Conservation (phyloP, 2,113 vertebrate species). For the Upupa epops region DNA sequence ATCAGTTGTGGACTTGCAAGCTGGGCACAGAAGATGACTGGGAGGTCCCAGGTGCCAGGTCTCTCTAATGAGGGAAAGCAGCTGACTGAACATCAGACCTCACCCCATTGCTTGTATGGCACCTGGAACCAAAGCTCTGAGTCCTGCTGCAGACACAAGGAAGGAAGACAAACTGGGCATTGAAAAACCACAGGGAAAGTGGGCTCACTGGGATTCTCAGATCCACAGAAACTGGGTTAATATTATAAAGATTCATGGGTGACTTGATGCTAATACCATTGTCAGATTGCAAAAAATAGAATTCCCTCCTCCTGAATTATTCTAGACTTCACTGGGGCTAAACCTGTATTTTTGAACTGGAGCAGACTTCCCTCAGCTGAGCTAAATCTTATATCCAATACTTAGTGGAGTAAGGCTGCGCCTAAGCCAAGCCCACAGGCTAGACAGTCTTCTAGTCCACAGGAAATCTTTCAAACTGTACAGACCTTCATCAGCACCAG, state of each 20-base stretch:
- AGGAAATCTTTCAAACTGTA: conserved; percentile 33
- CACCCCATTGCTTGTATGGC: neutral
- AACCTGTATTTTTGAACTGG: neutral
- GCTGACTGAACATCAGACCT: neutral
- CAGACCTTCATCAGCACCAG: neutral
- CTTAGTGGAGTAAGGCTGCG: neutral
- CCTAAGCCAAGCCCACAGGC: conserved; percentile 57
- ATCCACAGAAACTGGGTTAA: neutral
- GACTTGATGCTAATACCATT: neutral
- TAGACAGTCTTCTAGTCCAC: conserved; percentile 27
- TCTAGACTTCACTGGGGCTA: neutral
- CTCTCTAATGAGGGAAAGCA: neutral
- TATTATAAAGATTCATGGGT: neutral
- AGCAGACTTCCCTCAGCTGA: neutral
- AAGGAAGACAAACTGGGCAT: rapidly evolving
- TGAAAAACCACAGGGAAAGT: neutral
- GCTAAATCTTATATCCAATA: neutral
- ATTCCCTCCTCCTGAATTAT: neutral
- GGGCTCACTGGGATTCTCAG: neutral
- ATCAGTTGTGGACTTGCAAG: neutral
- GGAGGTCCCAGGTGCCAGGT: neutral
- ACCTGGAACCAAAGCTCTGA: neutral
- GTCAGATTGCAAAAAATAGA: neutral
- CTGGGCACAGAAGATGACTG: neutral
- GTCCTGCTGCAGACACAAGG: neutral